phyloP scores from a whole-genome alignment of 2,113 vertebrate genomes.

The Gallinago undulata region DNA sequence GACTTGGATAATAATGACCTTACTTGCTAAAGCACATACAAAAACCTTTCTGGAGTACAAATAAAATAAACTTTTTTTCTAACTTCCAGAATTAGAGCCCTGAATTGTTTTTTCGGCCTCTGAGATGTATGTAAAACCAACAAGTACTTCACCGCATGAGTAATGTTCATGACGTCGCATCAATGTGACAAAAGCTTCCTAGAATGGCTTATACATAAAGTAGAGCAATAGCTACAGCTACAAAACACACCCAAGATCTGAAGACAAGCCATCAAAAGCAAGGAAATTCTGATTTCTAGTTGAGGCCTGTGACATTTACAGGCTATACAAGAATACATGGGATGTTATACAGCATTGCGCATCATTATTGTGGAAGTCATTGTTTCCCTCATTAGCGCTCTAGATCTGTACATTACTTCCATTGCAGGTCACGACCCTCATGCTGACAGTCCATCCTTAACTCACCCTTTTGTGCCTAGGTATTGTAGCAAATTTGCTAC shows the following conservation, averaged over 20 bases:
- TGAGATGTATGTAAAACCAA: not conserved
- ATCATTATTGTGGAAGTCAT: conserved; percentile 76
- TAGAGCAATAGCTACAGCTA: not conserved
- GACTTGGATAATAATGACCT: not conserved
- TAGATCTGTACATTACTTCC: conserved; percentile 73
- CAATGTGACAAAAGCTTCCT: not conserved
- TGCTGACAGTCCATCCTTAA: conserved; percentile 68
- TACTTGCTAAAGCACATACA: not conserved
- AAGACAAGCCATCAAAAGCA: conserved; percentile 56
- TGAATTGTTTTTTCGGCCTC: not conserved
- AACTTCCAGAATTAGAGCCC: not conserved
- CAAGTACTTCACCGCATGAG: not conserved
- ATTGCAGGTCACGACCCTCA: conserved; percentile 61
- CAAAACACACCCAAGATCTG: conserved; percentile 40
- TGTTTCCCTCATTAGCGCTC: conserved; percentile 74
- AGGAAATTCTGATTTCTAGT: conserved; percentile 55
- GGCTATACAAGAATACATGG: conserved; percentile 63
- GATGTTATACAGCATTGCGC: conserved; percentile 68
- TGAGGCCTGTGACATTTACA: conserved; percentile 64
- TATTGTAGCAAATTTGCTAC: conserved; percentile 71
- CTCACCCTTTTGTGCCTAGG: conserved; percentile 73
- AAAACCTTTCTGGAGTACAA: not conserved
- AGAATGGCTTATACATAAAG: conserved; percentile 1
- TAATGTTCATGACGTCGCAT: not conserved
- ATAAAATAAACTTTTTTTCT: not conserved